Conservation (phyloP, 2,797 vertebrate species). For the Lycodopsis pacificus region DNA sequence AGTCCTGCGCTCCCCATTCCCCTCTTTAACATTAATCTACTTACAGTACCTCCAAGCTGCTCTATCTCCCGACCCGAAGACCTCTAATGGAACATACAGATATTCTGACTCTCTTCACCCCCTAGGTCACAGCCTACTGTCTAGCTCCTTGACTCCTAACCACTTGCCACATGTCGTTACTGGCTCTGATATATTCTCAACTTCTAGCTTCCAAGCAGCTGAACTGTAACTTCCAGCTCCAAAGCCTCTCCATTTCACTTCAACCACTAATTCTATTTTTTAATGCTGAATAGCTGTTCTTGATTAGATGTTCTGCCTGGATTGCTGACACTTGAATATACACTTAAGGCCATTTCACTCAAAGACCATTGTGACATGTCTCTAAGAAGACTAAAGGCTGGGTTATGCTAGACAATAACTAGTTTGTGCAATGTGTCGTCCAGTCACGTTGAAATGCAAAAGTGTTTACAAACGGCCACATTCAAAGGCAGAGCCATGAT, state of each 20-base stretch:
- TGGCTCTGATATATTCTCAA: constrained; percentile 31
- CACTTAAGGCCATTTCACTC: not conserved
- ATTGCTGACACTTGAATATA: constrained; percentile 12
- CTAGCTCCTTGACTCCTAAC: constrained; percentile 50
- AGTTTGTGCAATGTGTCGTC: not conserved
- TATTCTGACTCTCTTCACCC: constrained; percentile 26
- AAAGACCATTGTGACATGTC: constrained; percentile 14
- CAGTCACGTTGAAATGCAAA: not conserved
- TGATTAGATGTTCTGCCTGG: constrained; percentile 39
- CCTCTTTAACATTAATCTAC: constrained; percentile 65
- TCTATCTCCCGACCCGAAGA: constrained; percentile 38
- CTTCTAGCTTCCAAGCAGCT: constrained; percentile 38
- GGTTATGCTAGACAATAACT: not conserved
- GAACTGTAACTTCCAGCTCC: constrained; percentile 30
- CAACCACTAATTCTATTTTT: constrained; percentile 28
- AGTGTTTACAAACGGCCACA: not conserved
- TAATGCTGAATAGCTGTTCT: constrained; percentile 25
- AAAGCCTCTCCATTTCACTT: constrained; percentile 31
- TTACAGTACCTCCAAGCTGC: constrained; percentile 48
- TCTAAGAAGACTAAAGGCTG: not conserved
- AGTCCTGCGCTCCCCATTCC: constrained; percentile 46
- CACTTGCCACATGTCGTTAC: constrained; percentile 59
- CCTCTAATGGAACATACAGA: constrained; percentile 66
- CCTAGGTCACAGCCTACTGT: constrained; percentile 38
- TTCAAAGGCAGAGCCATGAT: not conserved